Percentiles rank a stretch among this genome's conserved stretches.
phyloP scores from a whole-genome alignment of 2,888 invertebrate genomes.

The Sarcophaga caerulescens region DNA sequence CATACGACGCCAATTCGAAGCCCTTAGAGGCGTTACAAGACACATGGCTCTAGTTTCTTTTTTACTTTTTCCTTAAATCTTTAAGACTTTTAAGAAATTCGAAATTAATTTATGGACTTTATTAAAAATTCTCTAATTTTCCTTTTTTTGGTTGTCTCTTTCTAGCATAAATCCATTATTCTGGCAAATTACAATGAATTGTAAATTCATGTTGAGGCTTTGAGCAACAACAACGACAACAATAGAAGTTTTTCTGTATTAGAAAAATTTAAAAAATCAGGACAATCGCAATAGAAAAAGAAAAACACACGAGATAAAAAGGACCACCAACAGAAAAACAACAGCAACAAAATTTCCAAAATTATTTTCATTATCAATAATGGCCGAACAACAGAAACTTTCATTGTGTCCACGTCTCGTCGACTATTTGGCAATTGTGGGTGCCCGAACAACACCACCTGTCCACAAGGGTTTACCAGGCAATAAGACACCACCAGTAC shows the following conservation, averaged over 20 bases:
- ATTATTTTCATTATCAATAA: conserved; percentile 61
- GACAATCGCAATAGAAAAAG: background rate
- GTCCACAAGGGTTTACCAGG: conserved; percentile 83
- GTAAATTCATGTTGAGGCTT: conserved; percentile 32
- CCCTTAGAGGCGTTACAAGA: background rate
- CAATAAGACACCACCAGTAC: conserved; percentile 87
- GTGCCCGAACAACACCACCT: conserved; percentile 88
- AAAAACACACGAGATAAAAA: background rate
- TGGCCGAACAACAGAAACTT: conserved; percentile 87
- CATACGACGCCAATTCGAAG: background rate
- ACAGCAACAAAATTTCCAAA: conserved; percentile 2
- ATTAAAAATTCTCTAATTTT: too few relatives aligned
- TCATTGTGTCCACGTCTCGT: conserved; percentile 92
- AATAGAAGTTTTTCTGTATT: background rate
- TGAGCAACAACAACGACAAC: conserved; percentile 20
- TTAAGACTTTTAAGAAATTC: background rate
- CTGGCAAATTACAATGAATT: conserved; percentile 48
- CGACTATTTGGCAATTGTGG: conserved; percentile 98
- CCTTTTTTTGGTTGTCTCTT: background rate
- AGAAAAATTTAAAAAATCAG: conserved; percentile 12
- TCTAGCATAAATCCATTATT: conserved; percentile 37
- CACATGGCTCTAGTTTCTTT: background rate
- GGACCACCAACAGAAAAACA: background rate
- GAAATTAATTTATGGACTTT: too few relatives aligned
- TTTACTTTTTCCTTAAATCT: too few relatives aligned